Conservation (phyloP, 2,113 vertebrate genomes). For the Emberiza fucata region DNA sequence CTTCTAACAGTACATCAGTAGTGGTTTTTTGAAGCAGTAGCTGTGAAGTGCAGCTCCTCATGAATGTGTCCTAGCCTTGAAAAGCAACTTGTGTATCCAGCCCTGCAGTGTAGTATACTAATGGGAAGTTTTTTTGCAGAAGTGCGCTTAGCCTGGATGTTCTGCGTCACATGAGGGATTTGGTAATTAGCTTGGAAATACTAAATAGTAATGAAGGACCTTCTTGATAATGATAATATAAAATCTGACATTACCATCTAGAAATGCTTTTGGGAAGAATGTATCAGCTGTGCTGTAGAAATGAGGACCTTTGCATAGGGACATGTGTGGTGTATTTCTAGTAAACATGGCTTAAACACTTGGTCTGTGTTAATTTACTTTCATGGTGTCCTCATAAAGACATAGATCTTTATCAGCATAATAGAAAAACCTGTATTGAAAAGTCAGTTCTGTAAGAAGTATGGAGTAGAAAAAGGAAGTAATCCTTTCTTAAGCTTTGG, state of each 20-base stretch:
- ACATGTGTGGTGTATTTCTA: background rate
- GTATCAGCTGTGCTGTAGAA: background rate
- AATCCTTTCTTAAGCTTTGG: background rate
- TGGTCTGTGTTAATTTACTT: background rate
- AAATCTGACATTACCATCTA: background rate
- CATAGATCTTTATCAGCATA: background rate
- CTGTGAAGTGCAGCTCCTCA: background rate
- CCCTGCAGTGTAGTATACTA: background rate
- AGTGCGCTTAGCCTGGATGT: background rate
- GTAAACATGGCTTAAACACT: background rate
- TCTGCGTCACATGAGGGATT: rapidly evolving
- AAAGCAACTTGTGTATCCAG: background rate
- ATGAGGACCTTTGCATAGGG: background rate
- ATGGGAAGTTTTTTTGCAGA: background rate
- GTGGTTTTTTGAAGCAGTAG: background rate
- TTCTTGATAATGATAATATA: background rate
- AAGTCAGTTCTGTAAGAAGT: background rate
- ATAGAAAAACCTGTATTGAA: background rate
- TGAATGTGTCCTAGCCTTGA: background rate
- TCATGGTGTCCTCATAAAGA: background rate
- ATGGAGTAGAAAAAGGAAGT: background rate
- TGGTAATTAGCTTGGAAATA: background rate
- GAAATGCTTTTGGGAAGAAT: background rate
- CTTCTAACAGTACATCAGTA: background rate
- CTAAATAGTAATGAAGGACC: background rate